phyloP scores from a whole-genome alignment of 2,888 invertebrate species.

The Troilus luridus region DNA sequence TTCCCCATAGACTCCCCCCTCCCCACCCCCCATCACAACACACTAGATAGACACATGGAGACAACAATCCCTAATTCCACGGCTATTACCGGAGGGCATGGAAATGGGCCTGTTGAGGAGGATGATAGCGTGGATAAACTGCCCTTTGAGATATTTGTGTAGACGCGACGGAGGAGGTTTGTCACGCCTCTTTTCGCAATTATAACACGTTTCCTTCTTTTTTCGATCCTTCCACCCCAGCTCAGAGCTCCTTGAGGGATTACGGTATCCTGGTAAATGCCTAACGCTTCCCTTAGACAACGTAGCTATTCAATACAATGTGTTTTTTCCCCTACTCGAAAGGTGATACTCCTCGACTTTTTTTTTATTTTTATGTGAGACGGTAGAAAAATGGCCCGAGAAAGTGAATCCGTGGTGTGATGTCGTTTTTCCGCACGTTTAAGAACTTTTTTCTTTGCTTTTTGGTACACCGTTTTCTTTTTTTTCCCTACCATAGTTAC shows the following conservation, averaged over 20 bases:
- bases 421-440: constrained; percentile 47
- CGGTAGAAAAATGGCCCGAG: neutral
- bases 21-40: neutral
- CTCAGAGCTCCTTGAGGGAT: constrained; percentile 6
- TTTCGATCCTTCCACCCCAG: neutral
- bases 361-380: neutral
- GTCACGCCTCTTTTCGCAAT: constrained; percentile 59
- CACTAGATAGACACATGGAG: neutral
- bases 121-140: constrained; percentile 45
- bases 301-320: constrained; percentile 46
- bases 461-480: neutral
- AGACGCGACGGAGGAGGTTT: constrained; percentile 15
- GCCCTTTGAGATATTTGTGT: constrained; percentile 52
- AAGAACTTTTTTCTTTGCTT: neutral
- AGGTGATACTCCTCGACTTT: constrained; percentile 18
- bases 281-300: constrained; percentile 53
- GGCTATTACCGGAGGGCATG: constrained; percentile 56
- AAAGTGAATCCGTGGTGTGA: constrained; percentile 47
- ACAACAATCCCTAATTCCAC: constrained; percentile 54
- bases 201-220: constrained; percentile 56
- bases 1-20: no score
- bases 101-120: constrained; percentile 10
- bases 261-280: constrained; percentile 54
- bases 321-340: neutral
- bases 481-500: neutral